Base-by-base conservation (phyloP, 37 sponge, comb jelly and placozoan species). In the Ianthella basta region DNA sequence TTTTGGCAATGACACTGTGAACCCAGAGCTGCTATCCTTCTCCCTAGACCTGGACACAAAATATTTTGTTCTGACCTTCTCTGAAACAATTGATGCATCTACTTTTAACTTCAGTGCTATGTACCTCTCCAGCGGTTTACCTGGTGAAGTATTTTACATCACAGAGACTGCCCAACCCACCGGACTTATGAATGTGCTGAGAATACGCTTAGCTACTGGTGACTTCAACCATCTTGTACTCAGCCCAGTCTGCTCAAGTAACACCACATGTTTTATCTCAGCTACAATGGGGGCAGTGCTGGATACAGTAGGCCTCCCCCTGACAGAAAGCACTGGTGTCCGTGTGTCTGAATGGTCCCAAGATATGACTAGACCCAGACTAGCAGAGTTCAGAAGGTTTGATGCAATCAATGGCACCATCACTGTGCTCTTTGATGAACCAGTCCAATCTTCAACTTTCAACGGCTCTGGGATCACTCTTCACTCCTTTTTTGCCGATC, bases 381-480 rank as follows among this genome's bases (percentile, higher is more conserved):
- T 97, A 4, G 36, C 44, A 25, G 79, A 74, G 0, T 94, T 92
- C 56, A 80, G 73, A n/a, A 59, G 69, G 39, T 83, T 97, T 59
- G 89, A 96, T 44, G 53, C 88, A 24, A 82, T 84, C 40, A 87
- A 68, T 81, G 97, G 94, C 15, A 21, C 78, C 15, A 61, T 96
- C 8, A 91, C 86, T 30, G 29, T 96, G n/a, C 79, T 87, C 21
- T 93, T 96, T 77, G 86, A 85, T 66, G 97, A 96, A 81, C 74
- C 90, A 18, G 84, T 96, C 53, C 41, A 81, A 55, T 33, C 72
- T 0, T 23, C 77, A 15, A 68, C 92, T 16, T 82, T 96, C 23
- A 87, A 96, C 38, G 73, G 89, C 15, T 81, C 88, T 68, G 40
- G 60, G 0, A 80, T 96, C 20, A 78, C 79, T 0, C 84, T 95